Evolutionary conservation across 1,140 invertebrate species (phyloP).

Genomic region (Oedothorax gibbosus): DNA sequence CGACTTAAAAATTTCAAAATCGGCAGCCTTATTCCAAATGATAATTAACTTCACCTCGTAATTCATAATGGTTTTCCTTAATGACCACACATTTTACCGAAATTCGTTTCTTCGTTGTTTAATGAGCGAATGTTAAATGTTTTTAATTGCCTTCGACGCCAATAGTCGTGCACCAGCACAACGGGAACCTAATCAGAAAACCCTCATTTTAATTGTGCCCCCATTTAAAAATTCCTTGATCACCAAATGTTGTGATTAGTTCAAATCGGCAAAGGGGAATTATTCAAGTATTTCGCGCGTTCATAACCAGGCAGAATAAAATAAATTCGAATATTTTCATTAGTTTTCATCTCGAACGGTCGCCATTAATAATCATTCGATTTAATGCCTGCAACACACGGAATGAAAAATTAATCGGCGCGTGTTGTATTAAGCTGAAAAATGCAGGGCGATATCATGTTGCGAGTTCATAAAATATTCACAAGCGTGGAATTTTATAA

Average conservation of each 20-base stretch:
- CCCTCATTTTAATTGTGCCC: conserved; percentile 35
- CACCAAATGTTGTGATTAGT: conserved; percentile 39
- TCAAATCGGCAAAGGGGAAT: background rate
- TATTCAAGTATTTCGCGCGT: conserved; percentile 25
- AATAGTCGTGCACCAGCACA: too few species aligned
- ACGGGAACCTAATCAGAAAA: conserved; percentile 50
- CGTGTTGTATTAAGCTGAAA: too few species aligned
- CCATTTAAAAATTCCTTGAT: conserved; percentile 10
- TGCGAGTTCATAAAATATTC: too few species aligned
- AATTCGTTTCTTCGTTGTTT: background rate
- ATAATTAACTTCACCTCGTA: conserved; percentile 45
- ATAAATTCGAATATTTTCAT: conserved; percentile 15
- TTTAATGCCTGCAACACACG: too few species aligned
- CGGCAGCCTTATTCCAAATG: background rate
- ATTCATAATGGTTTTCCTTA: conserved; percentile 51
- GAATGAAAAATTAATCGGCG: too few species aligned
- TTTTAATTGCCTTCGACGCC: conserved; percentile 42
- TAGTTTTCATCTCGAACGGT: too few species aligned
- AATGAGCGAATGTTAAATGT: conserved; percentile 57
- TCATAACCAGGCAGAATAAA: conserved; percentile 6
- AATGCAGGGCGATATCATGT: too few species aligned
- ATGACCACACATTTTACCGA: conserved; percentile 54
- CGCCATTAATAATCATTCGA: too few species aligned
- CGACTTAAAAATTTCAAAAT: too few species aligned
- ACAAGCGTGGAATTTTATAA: too few species aligned